Evolutionary conservation across 2,888 invertebrate species (phyloP).

Genomic region (Caenorhabditis macrosperma): DNA sequence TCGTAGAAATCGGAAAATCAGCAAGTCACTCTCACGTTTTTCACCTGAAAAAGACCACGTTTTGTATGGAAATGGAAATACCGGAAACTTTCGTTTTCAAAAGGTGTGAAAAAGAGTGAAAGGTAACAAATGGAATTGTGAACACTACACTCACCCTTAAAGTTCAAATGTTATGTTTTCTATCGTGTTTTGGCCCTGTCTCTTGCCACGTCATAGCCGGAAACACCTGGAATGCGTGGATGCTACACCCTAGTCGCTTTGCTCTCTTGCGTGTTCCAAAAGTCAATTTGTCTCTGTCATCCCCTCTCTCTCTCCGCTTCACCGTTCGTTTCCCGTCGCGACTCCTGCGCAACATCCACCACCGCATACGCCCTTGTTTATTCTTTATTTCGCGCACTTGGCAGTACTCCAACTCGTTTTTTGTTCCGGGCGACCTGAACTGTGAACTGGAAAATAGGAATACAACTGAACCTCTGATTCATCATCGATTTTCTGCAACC

Average conservation of each 20-base stretch:
- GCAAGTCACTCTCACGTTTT: too few species aligned
- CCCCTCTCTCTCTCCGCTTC: not conserved
- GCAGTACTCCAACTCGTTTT: slow-evolving; percentile 27
- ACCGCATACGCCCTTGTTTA: slow-evolving; percentile 27
- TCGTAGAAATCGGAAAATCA: too few species aligned
- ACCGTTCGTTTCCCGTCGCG: not conserved
- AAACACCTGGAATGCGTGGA: not conserved
- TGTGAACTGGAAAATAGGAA: not conserved
- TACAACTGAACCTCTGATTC: not conserved
- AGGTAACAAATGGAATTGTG: too few species aligned
- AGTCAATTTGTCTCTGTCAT: not conserved
- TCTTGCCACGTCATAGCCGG: not conserved
- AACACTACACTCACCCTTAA: too few species aligned
- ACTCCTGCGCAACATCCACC: slow-evolving; percentile 4
- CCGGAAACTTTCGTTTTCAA: too few species aligned
- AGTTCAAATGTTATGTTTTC: too few species aligned
- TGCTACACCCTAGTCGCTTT: too few species aligned
- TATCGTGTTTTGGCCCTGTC: too few species aligned
- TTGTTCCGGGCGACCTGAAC: not conserved
- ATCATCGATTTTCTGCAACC: too few species aligned
- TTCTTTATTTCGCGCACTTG: slow-evolving; percentile 29
- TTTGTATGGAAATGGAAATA: too few species aligned
- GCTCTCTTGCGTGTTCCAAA: not conserved
- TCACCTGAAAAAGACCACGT: too few species aligned
- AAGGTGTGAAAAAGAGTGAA: too few species aligned